phyloP scores from a whole-genome alignment of 2,113 vertebrate genomes.

The Canis aureus region DNA sequence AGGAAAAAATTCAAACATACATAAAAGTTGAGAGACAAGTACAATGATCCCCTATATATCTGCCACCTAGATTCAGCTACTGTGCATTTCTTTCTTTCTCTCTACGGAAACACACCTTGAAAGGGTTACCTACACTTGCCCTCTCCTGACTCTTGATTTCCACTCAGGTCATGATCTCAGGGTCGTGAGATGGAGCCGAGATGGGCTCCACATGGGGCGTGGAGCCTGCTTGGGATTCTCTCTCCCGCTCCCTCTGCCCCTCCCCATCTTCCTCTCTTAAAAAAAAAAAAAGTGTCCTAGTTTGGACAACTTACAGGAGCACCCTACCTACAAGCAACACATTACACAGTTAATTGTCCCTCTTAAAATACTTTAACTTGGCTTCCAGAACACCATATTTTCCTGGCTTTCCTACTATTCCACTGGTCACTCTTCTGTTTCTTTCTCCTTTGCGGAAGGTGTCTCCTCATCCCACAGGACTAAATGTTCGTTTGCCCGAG shows the following conservation, averaged over 20 bases:
- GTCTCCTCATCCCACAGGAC: too few species aligned
- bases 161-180: background rate
- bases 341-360: background rate
- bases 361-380: background rate
- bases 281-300: background rate
- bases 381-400: background rate
- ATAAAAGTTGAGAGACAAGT: background rate
- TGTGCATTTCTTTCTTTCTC: background rate
- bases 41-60: background rate
- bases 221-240: background rate
- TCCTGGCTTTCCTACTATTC: background rate
- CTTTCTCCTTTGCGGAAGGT: background rate
- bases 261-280: too few species aligned
- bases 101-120: background rate
- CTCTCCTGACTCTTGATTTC: background rate
- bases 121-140: background rate
- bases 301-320: background rate
- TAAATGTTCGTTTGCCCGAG: background rate
- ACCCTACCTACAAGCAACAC: background rate
- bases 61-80: background rate
- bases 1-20: background rate
- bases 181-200: background rate
- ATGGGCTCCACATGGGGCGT: background rate
- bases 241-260: background rate
- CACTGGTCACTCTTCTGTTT: background rate